Evolutionary conservation across 2,888 invertebrate genomes (phyloP).

Genomic region (Andricus curvator): DNA sequence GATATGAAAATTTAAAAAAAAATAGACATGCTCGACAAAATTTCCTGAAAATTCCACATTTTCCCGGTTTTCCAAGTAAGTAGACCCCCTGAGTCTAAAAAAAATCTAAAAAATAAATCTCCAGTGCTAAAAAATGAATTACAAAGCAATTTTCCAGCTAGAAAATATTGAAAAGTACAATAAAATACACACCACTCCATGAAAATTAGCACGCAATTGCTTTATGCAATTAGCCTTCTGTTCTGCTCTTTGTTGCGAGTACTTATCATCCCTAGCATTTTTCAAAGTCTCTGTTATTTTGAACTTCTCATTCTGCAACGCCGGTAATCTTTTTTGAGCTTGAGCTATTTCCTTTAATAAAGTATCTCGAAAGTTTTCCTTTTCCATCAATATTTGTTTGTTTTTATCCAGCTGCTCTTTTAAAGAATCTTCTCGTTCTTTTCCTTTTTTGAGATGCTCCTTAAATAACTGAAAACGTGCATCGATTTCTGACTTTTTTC

Average conservation of each 20-base stretch:
- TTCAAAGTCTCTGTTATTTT: neutral
- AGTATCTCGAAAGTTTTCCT: neutral
- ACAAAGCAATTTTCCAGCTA: neutral
- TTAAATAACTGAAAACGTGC: neutral
- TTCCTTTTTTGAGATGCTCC: neutral
- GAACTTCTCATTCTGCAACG: neutral
- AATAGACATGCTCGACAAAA: no score
- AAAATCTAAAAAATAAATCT: no score
- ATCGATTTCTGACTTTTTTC: neutral
- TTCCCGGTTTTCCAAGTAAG: no score
- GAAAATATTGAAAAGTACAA: neutral
- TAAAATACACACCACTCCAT: slow-evolving; percentile 3
- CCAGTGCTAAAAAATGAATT: neutral
- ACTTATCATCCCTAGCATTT: neutral
- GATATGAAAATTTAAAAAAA: no score
- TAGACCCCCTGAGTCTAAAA: no score
- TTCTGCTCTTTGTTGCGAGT: neutral
- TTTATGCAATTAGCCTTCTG: neutral
- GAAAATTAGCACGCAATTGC: neutral
- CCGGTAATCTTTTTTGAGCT: neutral
- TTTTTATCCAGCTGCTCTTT: neutral
- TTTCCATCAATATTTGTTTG: neutral
- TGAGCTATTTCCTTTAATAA: neutral
- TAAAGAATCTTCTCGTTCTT: neutral
- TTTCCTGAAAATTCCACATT: no score